Conservation (phyloP, 2,888 invertebrate species). For the Notodonta dromedarius region DNA sequence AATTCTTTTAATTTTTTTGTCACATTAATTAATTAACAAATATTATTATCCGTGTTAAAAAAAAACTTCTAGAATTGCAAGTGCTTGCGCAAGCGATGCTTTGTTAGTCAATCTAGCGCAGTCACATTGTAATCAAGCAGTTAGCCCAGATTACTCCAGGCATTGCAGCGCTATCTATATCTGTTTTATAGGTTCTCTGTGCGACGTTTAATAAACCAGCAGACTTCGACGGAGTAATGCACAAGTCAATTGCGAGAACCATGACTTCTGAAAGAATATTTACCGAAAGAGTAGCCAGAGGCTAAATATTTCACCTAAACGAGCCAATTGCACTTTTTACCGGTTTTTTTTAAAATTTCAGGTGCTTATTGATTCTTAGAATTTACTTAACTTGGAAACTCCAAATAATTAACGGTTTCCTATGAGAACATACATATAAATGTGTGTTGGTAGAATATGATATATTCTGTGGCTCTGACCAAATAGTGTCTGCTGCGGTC, state of each 20-base stretch:
- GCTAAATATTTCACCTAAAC: too few relatives aligned
- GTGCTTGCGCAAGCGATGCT: not conserved
- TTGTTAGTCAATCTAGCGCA: not conserved
- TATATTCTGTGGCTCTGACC: not conserved
- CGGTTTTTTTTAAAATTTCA: too few relatives aligned
- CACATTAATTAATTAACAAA: too few relatives aligned
- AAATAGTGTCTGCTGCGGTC: not conserved
- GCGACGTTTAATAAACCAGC: not conserved
- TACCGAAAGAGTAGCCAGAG: too few relatives aligned
- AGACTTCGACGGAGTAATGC: not conserved
- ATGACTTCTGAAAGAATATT: too few relatives aligned
- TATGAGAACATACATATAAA: too few relatives aligned
- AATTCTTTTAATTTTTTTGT: too few relatives aligned
- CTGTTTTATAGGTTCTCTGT: too few relatives aligned
- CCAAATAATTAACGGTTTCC: too few relatives aligned
- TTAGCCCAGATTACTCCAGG: conserved; percentile 2
- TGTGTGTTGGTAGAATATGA: not conserved
- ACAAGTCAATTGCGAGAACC: not conserved
- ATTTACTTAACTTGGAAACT: too few relatives aligned
- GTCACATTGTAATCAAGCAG: not conserved
- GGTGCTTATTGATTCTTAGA: not conserved
- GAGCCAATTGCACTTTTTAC: not conserved
- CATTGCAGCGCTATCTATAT: not conserved
- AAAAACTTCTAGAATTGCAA: not conserved
- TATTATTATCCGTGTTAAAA: too few relatives aligned